Conservation (phyloP, 2,888 invertebrate genomes). For the Rhogogaster chlorosoma region DNA sequence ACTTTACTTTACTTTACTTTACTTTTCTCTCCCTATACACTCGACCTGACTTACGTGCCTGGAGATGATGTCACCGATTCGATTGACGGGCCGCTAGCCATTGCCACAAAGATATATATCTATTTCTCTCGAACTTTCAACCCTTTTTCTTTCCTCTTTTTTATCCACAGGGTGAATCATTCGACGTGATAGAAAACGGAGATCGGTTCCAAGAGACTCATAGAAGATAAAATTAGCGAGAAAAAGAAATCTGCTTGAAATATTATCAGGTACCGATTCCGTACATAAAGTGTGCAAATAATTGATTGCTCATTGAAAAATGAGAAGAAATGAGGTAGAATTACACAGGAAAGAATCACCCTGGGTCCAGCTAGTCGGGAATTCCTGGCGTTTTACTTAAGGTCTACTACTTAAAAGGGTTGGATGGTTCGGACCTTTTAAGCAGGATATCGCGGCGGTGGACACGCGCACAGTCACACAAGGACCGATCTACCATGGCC, state of each 20-base stretch:
- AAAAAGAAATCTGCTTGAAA: background rate
- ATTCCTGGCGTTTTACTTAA: constrained; percentile 67
- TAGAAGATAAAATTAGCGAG: too few species aligned
- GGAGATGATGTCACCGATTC: constrained; percentile 50
- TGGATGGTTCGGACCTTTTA: constrained; percentile 64
- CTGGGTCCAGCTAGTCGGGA: background rate
- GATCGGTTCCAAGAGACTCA: background rate
- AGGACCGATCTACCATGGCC: constrained; percentile 37
- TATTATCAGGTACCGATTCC: background rate
- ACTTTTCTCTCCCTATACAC: background rate
- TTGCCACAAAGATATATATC: background rate
- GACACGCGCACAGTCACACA: constrained; percentile 22
- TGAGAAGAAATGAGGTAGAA: background rate
- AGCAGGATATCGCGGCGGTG: constrained; percentile 60
- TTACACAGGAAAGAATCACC: constrained; percentile 6
- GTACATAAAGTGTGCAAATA: background rate
- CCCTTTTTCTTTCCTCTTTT: too few species aligned
- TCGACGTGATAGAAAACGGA: background rate
- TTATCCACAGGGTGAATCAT: constrained; percentile 43
- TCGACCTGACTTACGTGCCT: constrained; percentile 46
- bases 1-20: constrained; percentile 33
- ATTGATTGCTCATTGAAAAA: background rate
- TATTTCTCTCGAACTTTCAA: constrained; percentile 2
- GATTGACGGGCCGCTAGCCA: constrained; percentile 25
- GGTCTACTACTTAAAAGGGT: constrained; percentile 67